phyloP scores from a whole-genome alignment of 2,797 vertebrate genomes.

The Urophycis tenuis region DNA sequence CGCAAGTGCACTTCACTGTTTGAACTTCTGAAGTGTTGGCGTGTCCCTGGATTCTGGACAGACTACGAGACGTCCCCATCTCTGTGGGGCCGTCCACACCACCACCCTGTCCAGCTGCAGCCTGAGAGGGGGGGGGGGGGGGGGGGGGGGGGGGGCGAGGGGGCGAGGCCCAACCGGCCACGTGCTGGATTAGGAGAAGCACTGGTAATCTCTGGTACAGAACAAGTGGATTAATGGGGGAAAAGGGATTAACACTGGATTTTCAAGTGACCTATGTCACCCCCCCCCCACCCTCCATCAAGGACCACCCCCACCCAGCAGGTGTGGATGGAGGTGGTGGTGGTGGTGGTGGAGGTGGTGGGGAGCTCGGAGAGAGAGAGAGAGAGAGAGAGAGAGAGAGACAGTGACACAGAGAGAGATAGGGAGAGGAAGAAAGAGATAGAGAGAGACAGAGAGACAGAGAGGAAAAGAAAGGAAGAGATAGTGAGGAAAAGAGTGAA shows the following conservation, averaged over 20 bases:
- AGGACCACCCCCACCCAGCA: background rate
- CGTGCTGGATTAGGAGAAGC: slow-evolving; percentile 22
- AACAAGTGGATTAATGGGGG: slow-evolving; percentile 48
- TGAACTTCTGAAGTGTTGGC: too few species aligned
- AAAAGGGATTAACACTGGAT: slow-evolving; percentile 38
- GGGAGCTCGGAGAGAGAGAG: background rate
- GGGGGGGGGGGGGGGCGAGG: background rate
- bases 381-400: background rate
- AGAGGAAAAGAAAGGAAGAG: background rate
- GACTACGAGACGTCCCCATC: too few species aligned
- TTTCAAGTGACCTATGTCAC: background rate
- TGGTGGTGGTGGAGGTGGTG: background rate
- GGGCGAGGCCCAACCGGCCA: background rate
- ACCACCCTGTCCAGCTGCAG: too few species aligned
- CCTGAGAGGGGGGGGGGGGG: too few species aligned
- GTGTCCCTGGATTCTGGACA: too few species aligned
- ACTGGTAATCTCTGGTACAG: slow-evolving; percentile 34
- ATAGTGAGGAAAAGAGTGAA: background rate
- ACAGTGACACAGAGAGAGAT: background rate
- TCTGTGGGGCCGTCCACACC: too few species aligned
- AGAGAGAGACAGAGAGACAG: background rate
- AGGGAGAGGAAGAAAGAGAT: background rate
- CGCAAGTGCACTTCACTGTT: too few species aligned
- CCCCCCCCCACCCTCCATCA: background rate
- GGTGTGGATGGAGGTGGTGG: slow-evolving; percentile 10